Base-by-base conservation (phyloP, 2,113 vertebrate species). In the Salvator merianae region DNA sequence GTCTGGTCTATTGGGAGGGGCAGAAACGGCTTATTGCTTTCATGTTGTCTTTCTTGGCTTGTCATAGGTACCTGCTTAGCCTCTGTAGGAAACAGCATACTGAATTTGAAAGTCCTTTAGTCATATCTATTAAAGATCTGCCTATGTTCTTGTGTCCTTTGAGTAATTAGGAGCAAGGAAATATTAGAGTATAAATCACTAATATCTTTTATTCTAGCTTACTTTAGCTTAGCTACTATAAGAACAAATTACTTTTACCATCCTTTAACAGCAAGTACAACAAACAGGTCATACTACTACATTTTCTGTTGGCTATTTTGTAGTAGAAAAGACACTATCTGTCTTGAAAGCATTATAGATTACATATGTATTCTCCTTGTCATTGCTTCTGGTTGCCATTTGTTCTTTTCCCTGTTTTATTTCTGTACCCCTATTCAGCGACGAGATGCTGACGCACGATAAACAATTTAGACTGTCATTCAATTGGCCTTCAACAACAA, bases 381-480 rank as follows among this genome's bases (percentile, higher is more conserved):
- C 50, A 24, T 65, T 62, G 66, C 75, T 62, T 77, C 74, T 77
- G 34, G 69, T 85, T 77, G 68, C 73, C 71, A 24, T 38, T 50
- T 55, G 82, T 32, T 81, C 82, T 62, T 68, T 0, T 32, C 30
- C 7, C 18, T 50, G 62, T 84, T 79, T 88, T 40, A 84, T 89
- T 91, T 72, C 84, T 72, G 86, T 80, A 36, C 68, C 22, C 73
- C 72, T 69, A 83, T 84, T 65, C 79, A 83, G 83, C 55, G 73
- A 81, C 22, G 80, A 88, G 59, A 62, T 89, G 69, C 75, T 85
- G 72, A 81, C 79, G 86, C n/a, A 87, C 47, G 69, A 81, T 18
- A 88, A 84, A 50, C 32, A 59, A 50, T 32, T 55, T 82, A 28
- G 75, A n/a, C 76, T 75, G 55, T n/a, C 83, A 90, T 91, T 84